Evolutionary conservation across 2,113 vertebrate genomes (phyloP).

Genomic region (Suricata suricatta): DNA sequence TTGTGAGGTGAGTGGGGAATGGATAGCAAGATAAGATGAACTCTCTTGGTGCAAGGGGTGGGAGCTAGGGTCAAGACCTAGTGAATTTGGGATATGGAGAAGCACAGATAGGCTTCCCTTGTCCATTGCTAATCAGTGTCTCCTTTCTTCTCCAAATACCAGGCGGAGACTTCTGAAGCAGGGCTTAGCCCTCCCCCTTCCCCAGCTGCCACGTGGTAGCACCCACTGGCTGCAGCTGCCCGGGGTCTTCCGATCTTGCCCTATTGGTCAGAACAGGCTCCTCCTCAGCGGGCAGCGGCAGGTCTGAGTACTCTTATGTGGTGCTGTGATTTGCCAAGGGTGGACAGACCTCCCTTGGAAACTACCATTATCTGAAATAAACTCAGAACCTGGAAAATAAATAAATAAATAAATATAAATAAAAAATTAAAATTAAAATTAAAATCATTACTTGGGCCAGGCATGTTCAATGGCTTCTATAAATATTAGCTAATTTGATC

Average conservation of each 20-base stretch:
- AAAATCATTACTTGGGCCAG: background rate
- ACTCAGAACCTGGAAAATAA: constrained; percentile 46
- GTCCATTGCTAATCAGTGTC: background rate
- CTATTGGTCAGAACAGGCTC: constrained; percentile 89
- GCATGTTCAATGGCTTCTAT: background rate
- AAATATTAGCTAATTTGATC: constrained; percentile 32
- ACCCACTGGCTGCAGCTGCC: constrained; percentile 88
- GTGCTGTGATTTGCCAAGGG: background rate
- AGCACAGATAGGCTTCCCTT: background rate
- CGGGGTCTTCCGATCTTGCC: constrained; percentile 84
- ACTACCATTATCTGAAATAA: constrained; percentile 62
- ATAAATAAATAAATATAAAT: too few species aligned
- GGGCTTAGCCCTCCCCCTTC: constrained; percentile 65
- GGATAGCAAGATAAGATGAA: background rate
- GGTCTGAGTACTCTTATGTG: constrained; percentile 80
- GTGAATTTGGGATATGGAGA: background rate
- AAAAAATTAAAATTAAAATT: background rate
- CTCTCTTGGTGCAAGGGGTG: too few species aligned
- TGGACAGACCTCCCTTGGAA: background rate
- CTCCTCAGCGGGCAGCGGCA: constrained; percentile 89
- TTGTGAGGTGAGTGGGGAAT: background rate
- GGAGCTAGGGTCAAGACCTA: background rate
- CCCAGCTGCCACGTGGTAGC: constrained; percentile 78
- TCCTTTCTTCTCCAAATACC: background rate
- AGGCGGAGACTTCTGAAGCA: constrained; percentile 86